Conservation (phyloP, 2,113 vertebrate genomes). For the Oplegnathus fasciatus region DNA sequence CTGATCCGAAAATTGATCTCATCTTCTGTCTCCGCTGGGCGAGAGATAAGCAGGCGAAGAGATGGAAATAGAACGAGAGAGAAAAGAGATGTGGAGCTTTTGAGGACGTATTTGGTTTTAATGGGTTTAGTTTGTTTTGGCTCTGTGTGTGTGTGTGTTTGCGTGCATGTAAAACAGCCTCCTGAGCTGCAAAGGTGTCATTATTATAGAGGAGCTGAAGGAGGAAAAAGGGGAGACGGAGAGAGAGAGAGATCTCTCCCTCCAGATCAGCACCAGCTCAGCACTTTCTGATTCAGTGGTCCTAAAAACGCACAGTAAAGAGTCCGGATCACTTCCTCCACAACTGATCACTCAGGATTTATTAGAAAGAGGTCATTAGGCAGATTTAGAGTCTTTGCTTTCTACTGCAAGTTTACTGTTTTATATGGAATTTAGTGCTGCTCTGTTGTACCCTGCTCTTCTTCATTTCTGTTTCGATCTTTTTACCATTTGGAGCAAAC, state of each 20-base stretch:
- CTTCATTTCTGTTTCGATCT: background rate
- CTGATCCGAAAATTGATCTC: constrained; percentile 72
- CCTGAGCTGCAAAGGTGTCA: constrained; percentile 14
- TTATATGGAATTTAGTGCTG: background rate
- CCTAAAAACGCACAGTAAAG: constrained; percentile 44
- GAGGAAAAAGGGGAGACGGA: background rate
- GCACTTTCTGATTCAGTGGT: constrained; percentile 68
- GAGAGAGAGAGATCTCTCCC: background rate
- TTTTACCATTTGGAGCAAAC: background rate
- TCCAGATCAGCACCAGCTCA: constrained; percentile 75
- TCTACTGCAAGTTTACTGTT: constrained; percentile 10
- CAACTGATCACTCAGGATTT: constrained; percentile 62
- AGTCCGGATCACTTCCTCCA: constrained; percentile 49
- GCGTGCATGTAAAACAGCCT: constrained; percentile 9
- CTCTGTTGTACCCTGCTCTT: background rate
- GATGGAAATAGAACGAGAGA: background rate
- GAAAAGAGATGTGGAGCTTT: background rate
- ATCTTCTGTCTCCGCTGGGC: constrained; percentile 40
- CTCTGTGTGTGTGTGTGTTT: background rate
- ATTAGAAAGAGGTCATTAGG: constrained; percentile 26
- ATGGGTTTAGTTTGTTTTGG: constrained; percentile 27
- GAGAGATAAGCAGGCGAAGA: constrained; percentile 51
- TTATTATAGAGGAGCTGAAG: constrained; percentile 5
- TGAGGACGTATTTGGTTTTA: constrained; percentile 41
- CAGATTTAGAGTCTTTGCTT: constrained; percentile 43